These are phyloP conservation scores for Nibea albiflora DNA, from an alignment of 2,113 vertebrate species.

Conservation along the genomic window DNA sequence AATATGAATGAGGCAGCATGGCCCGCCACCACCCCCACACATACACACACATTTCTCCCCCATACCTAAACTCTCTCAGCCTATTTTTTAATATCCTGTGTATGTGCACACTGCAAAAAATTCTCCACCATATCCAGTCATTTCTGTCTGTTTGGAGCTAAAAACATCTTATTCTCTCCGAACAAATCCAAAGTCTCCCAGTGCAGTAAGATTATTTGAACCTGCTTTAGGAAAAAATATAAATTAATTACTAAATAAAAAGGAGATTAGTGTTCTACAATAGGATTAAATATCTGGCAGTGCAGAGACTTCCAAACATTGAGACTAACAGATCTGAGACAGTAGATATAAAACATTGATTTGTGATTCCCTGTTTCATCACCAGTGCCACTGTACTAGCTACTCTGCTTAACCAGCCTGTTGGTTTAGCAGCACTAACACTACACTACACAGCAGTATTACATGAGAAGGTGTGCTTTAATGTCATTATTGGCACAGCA, in stretches of 20 bases:
- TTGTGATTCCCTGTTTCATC: too few relatives aligned
- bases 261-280: not conserved
- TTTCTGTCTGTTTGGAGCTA: not conserved
- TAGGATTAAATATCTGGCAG: not conserved
- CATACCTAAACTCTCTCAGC: conserved; percentile 50
- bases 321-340: not conserved
- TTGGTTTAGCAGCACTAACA: too few relatives aligned
- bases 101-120: not conserved
- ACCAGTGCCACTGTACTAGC: too few relatives aligned
- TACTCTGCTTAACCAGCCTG: too few relatives aligned
- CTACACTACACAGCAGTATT: too few relatives aligned
- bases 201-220: not conserved
- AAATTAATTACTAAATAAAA: not conserved
- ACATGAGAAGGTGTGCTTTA: too few relatives aligned
- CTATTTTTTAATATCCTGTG: conserved; percentile 84
- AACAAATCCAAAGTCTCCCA: not conserved
- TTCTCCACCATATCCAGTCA: not conserved
- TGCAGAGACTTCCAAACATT: not conserved
- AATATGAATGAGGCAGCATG: conserved; percentile 82
- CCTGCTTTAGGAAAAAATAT: not conserved
- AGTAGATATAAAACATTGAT: not conserved
- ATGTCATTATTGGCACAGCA: too few relatives aligned
- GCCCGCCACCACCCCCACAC: conserved; percentile 5
- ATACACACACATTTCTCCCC: conserved; percentile 8
- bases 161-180: not conserved